Percentiles rank a stretch among this genome's conserved stretches.
Evolutionary conservation across 2,797 vertebrate species (phyloP).

Genomic region (Botia almorhae): DNA sequence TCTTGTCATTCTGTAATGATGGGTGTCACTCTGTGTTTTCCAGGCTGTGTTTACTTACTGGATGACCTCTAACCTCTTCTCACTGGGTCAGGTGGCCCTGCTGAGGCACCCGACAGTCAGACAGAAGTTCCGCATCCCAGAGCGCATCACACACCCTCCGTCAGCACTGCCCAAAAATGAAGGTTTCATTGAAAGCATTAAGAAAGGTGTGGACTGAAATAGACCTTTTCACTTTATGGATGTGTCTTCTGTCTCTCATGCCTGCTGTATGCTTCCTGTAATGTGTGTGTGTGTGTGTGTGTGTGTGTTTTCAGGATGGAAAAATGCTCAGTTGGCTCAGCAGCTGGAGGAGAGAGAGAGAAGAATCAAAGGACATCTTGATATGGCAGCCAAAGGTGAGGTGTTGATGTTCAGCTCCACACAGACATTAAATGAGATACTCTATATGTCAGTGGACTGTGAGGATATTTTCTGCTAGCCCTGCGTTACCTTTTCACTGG

Average conservation of each 20-base stretch:
- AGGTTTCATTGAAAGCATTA: conserved; percentile 80
- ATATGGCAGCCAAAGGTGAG: conserved; percentile 85
- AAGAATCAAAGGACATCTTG: conserved; percentile 85
- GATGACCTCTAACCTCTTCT: conserved; percentile 89
- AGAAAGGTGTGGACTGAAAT: conserved; percentile 71
- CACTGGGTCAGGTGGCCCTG: conserved; percentile 82
- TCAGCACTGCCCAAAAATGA: conserved; percentile 70
- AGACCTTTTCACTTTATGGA: not conserved
- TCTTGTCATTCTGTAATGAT: not conserved
- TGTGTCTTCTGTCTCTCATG: not conserved
- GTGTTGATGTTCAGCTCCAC: no score
- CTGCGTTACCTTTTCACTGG: no score
- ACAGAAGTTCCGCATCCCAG: conserved; percentile 76
- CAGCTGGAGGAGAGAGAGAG: conserved; percentile 82
- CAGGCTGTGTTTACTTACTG: conserved; percentile 91
- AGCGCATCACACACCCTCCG: conserved; percentile 73
- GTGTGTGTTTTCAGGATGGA: conserved; percentile 79
- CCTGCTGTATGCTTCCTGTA: not conserved
- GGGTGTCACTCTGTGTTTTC: conserved; percentile 13
- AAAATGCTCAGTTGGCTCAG: conserved; percentile 81
- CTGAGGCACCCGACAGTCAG: conserved; percentile 81
- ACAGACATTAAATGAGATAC: no score
- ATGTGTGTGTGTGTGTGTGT: conserved; percentile 31
- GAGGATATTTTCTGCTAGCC: no score
- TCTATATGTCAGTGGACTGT: no score